These are phyloP conservation scores for Coleophora deauratella DNA, from an alignment of 2,888 invertebrate genomes.

Conservation along the genomic window DNA sequence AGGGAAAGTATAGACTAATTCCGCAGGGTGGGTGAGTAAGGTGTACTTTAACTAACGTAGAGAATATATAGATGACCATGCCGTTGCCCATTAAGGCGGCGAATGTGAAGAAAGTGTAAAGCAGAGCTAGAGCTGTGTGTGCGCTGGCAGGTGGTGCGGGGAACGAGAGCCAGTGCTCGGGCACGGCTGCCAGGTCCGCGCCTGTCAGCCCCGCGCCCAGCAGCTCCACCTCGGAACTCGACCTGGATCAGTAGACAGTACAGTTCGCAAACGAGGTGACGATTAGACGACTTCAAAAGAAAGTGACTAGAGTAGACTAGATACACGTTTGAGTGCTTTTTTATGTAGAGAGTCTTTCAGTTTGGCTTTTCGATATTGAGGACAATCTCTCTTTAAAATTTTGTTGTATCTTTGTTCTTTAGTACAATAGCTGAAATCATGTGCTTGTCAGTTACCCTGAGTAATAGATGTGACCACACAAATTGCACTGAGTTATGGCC, in stretches of 20 bases:
- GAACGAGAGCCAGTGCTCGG: conserved; percentile 86
- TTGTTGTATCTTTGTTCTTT: too few species aligned
- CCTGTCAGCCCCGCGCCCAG: conserved; percentile 86
- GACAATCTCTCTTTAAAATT: too few species aligned
- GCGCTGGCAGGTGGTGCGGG: conserved; percentile 87
- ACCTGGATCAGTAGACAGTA: background rate
- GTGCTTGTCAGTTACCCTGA: too few species aligned
- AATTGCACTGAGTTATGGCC: too few species aligned
- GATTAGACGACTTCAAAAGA: background rate
- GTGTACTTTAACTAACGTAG: conserved; percentile 73
- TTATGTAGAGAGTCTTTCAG: too few species aligned
- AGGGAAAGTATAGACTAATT: too few species aligned
- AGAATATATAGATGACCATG: conserved; percentile 88
- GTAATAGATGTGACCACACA: background rate
- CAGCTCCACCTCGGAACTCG: conserved; percentile 46
- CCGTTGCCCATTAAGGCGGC: conserved; percentile 86
- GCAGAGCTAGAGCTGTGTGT: conserved; percentile 84
- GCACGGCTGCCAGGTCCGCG: conserved; percentile 83
- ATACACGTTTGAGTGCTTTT: too few species aligned
- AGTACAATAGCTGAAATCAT: too few species aligned
- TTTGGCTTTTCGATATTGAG: too few species aligned
- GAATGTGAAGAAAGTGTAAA: conserved; percentile 84
- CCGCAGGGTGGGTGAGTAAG: too few species aligned
- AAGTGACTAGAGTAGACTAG: too few species aligned
- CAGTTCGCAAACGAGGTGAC: background rate